A percentile compares a stretch with the other conserved stretches of the same genome.
Evolutionary conservation across 2,797 vertebrate species (phyloP).

Genomic region (Diplodus puntazzo): DNA sequence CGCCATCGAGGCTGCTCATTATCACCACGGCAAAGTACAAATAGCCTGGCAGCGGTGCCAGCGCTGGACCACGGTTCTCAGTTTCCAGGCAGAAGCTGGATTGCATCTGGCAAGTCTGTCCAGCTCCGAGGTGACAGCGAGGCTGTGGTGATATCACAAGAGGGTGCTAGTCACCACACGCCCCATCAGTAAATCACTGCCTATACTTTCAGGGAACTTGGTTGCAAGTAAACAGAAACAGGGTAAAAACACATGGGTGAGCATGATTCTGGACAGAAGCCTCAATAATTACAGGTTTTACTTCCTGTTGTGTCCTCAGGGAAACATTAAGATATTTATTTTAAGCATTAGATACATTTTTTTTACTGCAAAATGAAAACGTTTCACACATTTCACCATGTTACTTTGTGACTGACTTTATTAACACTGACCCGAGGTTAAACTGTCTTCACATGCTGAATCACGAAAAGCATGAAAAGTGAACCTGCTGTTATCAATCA

Average conservation of each 20-base stretch:
- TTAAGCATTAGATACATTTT: too few relatives aligned
- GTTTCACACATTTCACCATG: not conserved
- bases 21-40: slow-evolving; percentile 50
- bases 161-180: slow-evolving; percentile 61
- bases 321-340: not conserved
- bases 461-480: not conserved
- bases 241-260: not conserved
- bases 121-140: slow-evolving; percentile 62
- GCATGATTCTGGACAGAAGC: too few relatives aligned
- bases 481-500: slow-evolving; percentile 30
- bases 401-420: not conserved
- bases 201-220: not conserved
- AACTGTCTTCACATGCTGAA: not conserved
- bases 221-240: not conserved
- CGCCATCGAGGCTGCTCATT: slow-evolving; percentile 57
- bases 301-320: not conserved
- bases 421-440: not conserved
- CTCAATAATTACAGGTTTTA: too few relatives aligned
- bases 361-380: not conserved
- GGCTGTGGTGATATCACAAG: slow-evolving; percentile 59
- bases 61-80: slow-evolving; percentile 38
- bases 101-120: slow-evolving; percentile 38
- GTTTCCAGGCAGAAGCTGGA: slow-evolving; percentile 66
- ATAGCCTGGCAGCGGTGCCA: slow-evolving; percentile 32
- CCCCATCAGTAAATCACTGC: slow-evolving; percentile 3